A percentile compares a stretch with the other conserved stretches of the same genome.
Evolutionary conservation across 2,113 vertebrate species (phyloP).

Genomic region (Antechinus stuartii): DNA sequence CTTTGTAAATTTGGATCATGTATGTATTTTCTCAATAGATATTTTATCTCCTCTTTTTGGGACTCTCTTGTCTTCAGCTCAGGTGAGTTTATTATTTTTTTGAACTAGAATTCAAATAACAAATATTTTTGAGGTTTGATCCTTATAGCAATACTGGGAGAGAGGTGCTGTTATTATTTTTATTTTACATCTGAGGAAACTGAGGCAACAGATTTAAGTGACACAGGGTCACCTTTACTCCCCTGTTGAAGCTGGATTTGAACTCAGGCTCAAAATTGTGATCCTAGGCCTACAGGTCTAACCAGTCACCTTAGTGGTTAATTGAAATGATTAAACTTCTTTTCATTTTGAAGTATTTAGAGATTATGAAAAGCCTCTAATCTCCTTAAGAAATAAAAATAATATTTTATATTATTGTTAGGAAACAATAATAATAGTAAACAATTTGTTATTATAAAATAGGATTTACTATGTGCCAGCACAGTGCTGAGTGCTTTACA

Average conservation of each 20-base stretch:
- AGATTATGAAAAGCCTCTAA: too few relatives aligned
- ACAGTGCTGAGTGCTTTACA: too few relatives aligned
- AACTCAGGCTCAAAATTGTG: neutral
- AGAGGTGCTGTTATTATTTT: neutral
- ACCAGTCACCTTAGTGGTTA: neutral
- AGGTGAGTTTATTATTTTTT: slow-evolving; percentile 86
- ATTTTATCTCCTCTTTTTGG: slow-evolving; percentile 97
- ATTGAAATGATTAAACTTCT: too few relatives aligned
- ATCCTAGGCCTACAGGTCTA: neutral
- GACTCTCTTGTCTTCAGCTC: slow-evolving; percentile 94
- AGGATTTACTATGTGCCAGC: too few relatives aligned
- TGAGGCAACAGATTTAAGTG: neutral
- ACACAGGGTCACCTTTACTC: neutral
- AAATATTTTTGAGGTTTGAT: neutral
- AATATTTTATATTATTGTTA: too few relatives aligned
- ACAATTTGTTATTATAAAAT: too few relatives aligned
- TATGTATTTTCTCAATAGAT: slow-evolving; percentile 86
- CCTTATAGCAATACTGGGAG: neutral
- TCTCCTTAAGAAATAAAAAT: too few relatives aligned
- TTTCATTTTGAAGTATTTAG: too few relatives aligned
- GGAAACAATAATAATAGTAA: too few relatives aligned
- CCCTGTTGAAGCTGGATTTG: neutral
- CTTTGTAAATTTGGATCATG: slow-evolving; percentile 41
- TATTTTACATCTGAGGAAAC: neutral
- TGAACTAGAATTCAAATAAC: neutral